These are phyloP conservation scores for Onychorhynchus coronatus DNA, from an alignment of 2,113 vertebrate species.

Conservation along the genomic window DNA sequence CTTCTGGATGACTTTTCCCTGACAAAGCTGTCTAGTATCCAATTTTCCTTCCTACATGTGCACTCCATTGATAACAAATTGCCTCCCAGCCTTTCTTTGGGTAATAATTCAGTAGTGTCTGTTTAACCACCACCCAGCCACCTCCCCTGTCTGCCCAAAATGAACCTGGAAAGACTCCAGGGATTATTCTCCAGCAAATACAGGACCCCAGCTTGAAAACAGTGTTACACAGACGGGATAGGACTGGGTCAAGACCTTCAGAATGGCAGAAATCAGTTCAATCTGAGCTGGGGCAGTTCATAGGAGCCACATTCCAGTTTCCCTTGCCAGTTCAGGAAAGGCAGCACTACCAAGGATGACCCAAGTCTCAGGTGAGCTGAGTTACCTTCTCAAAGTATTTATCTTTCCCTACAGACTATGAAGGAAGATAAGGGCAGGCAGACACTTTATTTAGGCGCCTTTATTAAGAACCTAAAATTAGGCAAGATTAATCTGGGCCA, in stretches of 20 bases:
- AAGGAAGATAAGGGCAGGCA: background rate
- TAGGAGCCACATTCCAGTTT: background rate
- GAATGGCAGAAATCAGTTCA: rapidly evolving
- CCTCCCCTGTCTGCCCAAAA: background rate
- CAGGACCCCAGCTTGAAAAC: background rate
- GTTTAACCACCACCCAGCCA: background rate
- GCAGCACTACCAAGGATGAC: background rate
- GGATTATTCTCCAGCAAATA: background rate
- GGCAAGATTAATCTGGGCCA: conserved; percentile 23
- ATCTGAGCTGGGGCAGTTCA: background rate
- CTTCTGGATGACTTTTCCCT: background rate
- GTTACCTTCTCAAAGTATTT: background rate
- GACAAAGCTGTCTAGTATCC: background rate
- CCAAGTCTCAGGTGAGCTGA: background rate
- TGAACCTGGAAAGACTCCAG: background rate
- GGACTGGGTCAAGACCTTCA: background rate
- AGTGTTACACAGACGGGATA: background rate
- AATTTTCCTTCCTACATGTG: background rate
- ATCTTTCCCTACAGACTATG: background rate
- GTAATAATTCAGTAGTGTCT: background rate
- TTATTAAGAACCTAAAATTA: conserved; percentile 48
- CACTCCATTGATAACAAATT: background rate
- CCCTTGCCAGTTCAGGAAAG: background rate
- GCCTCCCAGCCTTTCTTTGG: background rate
- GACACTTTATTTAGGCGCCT: background rate